Evolutionary conservation across 2,113 vertebrate species (phyloP), one percentile per base, ranked within the genome.

Genomic region (Mesitornis unicolor): DNA sequence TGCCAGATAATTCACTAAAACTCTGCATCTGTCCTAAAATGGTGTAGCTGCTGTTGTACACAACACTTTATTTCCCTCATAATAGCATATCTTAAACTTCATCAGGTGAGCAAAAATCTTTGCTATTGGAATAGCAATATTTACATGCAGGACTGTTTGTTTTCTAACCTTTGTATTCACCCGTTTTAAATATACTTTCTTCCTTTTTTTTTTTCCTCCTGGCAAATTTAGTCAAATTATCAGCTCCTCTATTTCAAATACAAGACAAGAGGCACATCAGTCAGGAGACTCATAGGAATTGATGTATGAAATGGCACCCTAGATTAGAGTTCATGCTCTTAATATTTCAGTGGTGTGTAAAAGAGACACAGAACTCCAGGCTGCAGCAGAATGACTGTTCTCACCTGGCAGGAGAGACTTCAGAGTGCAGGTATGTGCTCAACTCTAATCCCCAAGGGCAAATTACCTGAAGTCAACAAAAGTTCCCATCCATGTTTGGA

Each of bases 111-210:
- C 24, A 78, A 38, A 54, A 6, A 67, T 40, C 6, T 70, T 79
- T 82, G 20, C 19, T 63, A n/a, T 16, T 69, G 36, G 9, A 65
- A 84, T n/a, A 77, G 2, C 35, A 61, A n/a, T n/a, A n/a, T n/a
- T n/a, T n/a, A n/a, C 0, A 0, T 63, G 25, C 21, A 84, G 21
- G 84, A 57, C 8, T 31, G 2, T 22, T 76, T 35, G 4, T 53
- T 85, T 95, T 90, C 15, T 74, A 54, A 33, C 8, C 7, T 90
- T 48, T 33, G 1, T 22, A 51, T 71, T 71, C 4, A 26, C 7
- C 4, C 22, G 8, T 4, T 87, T 67, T 22, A 53, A 3, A 3
- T 28, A 14, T 26, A 16, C 3, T 14, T 22, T 14, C n/a, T 16
- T 9, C 36, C 29, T 29, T 35, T 38, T 17, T 1, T 24, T 13